Conservation (phyloP, 1,140 invertebrate species). For the Drosophila athabasca region DNA sequence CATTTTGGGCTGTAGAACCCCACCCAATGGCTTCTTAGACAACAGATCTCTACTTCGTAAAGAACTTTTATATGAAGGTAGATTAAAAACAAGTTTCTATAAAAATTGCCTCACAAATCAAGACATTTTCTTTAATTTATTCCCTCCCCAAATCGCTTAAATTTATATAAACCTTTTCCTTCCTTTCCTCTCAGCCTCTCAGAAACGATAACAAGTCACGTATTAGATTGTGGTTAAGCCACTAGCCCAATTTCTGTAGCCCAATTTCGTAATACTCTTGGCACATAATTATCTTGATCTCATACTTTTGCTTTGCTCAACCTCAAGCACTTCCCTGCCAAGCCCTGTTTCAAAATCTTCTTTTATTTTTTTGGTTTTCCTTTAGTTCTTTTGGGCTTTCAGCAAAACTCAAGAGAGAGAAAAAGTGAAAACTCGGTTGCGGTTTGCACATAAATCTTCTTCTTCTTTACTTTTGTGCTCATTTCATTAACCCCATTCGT, state of each 20-base stretch:
- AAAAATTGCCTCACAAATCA: too few species aligned
- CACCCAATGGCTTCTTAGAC: too few species aligned
- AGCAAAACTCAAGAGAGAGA: neutral
- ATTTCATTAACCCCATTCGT: conserved; percentile 72
- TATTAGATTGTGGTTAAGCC: too few species aligned
- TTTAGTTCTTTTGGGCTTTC: conserved; percentile 23
- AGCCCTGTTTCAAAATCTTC: conserved; percentile 18
- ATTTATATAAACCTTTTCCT: too few species aligned
- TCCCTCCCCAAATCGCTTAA: too few species aligned
- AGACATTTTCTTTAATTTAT: too few species aligned
- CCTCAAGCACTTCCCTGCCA: conserved; percentile 21
- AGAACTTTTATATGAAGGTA: too few species aligned
- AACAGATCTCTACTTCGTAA: too few species aligned
- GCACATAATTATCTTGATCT: neutral
- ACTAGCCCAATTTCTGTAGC: too few species aligned
- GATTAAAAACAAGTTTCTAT: too few species aligned
- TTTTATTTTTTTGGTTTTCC: conserved; percentile 33
- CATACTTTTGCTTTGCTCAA: neutral
- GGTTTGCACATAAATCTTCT: conserved; percentile 71
- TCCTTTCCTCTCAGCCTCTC: too few species aligned
- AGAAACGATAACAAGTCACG: too few species aligned
- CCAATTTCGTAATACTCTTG: conserved; percentile 4
- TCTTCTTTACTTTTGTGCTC: conserved; percentile 53
- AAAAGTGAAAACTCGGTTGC: conserved; percentile 68
- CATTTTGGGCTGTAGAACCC: conserved; percentile 13